Evolutionary conservation across 2,888 invertebrate genomes (phyloP), one percentile per base, ranked within the genome.

Genomic region (Meloe dianella): DNA sequence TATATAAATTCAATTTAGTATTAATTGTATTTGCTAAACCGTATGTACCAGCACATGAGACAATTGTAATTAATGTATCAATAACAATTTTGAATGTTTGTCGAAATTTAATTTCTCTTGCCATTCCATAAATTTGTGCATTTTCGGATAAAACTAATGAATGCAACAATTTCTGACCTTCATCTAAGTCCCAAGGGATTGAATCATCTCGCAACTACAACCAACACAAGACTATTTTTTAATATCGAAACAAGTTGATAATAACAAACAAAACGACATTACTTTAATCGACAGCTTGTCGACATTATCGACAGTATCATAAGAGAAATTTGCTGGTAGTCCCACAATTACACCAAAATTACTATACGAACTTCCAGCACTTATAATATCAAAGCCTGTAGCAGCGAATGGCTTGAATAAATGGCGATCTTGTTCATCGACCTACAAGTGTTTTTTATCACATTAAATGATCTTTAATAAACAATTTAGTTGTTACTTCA

Each of bases 41-140:
- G 77, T 90, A 91, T 1, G 86, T 84, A 56, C 84, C 71, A 57
- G 88, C 78, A 62, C 89, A 78, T 54, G 85, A 81, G 0, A 83
- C 60, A 60, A 86, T 82, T 61, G 88, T 87, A 74, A 87, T 87
- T 1, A 85, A 62, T 0, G 88, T 85, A 70, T 91, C 89, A 57
- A 87, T 78, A 1, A 89, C 80, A 2, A 89, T 81, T 78, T 89
- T 87, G 66, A 87, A 82, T 47, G 89, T 89, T 69, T 89, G 86
- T 2, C 88, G 80, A 83, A 89, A 87, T 65, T 91, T 80, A 61
- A 95, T 87, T 82, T 94, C 91, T 73, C 90, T 87, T 65, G 93
- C 93, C 29, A 95, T 89, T 0, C 91, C 94, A 85, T 93, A 95
- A 68, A 92, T 86, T 80, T 94, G 90, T 10, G 93, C 94, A 69